These are phyloP conservation scores for Podargus strigoides DNA, from an alignment of 2,797 vertebrate species.

Conservation along the genomic window DNA sequence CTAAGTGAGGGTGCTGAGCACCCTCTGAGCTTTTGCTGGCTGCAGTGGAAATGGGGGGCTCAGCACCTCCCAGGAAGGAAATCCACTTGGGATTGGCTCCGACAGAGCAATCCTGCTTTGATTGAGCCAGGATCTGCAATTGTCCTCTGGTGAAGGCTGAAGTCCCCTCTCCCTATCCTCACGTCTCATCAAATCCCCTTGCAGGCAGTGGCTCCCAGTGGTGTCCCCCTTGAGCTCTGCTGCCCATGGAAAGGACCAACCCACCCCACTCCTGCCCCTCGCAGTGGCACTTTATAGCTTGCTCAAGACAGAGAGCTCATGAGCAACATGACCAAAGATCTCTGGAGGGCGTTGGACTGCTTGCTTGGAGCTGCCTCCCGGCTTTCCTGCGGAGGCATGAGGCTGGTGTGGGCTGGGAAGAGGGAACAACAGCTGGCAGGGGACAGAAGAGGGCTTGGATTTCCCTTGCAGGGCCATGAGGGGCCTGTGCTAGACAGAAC, in stretches of 20 bases:
- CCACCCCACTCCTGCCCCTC: background rate
- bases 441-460: background rate
- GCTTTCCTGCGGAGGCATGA: background rate
- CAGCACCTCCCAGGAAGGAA: background rate
- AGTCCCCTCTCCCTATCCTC: background rate
- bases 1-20: background rate
- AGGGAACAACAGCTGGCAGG: background rate
- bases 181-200: background rate
- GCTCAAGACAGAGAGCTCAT: background rate
- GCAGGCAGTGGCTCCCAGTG: background rate
- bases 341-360: accelerated
- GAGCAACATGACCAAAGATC: slow-evolving; percentile 36
- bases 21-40: background rate
- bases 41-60: background rate
- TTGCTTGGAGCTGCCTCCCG: accelerated
- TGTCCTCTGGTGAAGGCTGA: background rate
- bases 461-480: background rate
- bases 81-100: background rate
- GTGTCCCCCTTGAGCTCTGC: background rate
- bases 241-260: background rate
- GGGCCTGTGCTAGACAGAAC: background rate
- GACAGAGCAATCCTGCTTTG: background rate
- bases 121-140: background rate
- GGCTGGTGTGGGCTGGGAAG: background rate
- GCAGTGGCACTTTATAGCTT: slow-evolving; percentile 33